Base-by-base conservation (phyloP, 2,113 vertebrate genomes). In the Tragelaphus imberbis region DNA sequence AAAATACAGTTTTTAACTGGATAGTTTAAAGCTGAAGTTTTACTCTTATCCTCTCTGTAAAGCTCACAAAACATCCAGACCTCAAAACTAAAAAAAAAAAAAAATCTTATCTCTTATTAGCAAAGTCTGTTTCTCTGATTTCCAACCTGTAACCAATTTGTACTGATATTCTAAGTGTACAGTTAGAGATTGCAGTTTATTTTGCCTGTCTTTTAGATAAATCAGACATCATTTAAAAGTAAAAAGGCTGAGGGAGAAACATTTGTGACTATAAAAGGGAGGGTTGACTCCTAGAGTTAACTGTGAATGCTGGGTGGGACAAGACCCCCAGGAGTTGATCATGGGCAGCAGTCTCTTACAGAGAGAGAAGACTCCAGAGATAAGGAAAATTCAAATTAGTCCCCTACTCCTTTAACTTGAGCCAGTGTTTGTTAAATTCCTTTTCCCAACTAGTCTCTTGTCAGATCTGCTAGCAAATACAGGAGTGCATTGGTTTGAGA, bases 11-110 rank as follows among this genome's bases (percentile, higher is more conserved):
- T 98, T 95, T 82, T 80, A 97, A 96, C 53, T 21, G 91, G 71
- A 23, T 61, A 36, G 53, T 95, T 96, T 90, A 95, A 92, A 40
- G 53, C 94, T 90, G 51, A 95, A 96, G 80, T 97, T 96, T 85
- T 49, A 40, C 94, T 96, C 95, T 96, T 86, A 95, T 89, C 36
- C 55, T 92, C 88, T 93, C 55, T 82, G 56, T 95, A 88, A 98
- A 97, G 77, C 53, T 95, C 71, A 92, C n/a, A 80, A 90, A 96
- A 92, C 86, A 95, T 49, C 53, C 40, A 94, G 82, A 36, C 40
- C 25, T 84, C 23, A 88, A 97, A 92, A 90, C 79, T 87, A 36
- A 94, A 96, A 94, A 88, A 65, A 27, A 5, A 36, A 71, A 40
- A 40, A 40, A 12, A 71, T 61, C 93, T 94, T 75, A 81, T 95